Conservation (phyloP, 2,113 vertebrate species). For the Notiomystis cincta region DNA sequence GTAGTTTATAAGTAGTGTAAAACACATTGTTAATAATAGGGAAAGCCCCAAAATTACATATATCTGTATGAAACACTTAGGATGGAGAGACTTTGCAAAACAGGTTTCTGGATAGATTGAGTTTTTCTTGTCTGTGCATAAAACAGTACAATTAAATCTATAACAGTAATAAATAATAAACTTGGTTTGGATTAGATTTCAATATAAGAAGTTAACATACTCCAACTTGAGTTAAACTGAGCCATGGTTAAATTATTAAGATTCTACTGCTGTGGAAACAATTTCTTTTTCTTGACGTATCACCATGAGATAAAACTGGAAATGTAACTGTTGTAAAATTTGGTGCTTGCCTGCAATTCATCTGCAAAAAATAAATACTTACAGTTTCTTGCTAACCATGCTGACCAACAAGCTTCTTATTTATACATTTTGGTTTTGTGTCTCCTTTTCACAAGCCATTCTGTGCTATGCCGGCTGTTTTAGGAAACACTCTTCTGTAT, state of each 20-base stretch:
- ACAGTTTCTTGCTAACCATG: neutral
- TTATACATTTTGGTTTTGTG: neutral
- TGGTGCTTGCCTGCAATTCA: neutral
- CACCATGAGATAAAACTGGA: neutral
- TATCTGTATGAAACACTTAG: neutral
- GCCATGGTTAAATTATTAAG: neutral
- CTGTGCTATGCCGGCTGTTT: neutral
- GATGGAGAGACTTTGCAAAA: neutral
- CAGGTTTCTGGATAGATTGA: neutral
- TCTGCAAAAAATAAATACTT: neutral
- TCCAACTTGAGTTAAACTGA: neutral
- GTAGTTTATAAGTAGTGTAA: neutral
- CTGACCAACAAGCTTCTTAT: neutral
- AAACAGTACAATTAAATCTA: neutral
- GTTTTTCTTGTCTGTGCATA: neutral
- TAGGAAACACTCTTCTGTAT: neutral
- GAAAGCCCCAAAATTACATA: rapidly evolving
- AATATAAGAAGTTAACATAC: neutral
- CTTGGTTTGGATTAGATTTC: neutral
- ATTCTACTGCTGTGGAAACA: neutral
- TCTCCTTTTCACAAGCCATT: neutral
- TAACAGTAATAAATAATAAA: neutral
- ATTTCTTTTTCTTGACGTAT: neutral
- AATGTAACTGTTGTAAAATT: neutral
- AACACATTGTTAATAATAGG: neutral